Evolutionary conservation across 2,888 invertebrate genomes (phyloP), one percentile per base, ranked within the genome.

Genomic region (Lasioglossum calceatum): DNA sequence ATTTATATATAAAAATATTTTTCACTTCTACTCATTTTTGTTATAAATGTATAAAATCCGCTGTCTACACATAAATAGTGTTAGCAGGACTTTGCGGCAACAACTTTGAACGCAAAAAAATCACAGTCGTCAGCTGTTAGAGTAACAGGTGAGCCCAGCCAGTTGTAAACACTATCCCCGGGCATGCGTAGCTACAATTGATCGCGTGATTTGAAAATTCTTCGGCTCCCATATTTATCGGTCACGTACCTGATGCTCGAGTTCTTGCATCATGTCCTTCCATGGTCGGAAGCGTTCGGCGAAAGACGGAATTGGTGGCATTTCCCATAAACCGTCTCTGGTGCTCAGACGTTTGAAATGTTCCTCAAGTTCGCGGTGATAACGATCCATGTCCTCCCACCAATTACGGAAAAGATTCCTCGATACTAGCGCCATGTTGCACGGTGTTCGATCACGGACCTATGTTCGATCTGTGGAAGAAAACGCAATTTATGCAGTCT

Each of bases 301-400:
- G 76, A 91, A 91, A 0, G 89, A 85, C 0, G 94, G 93, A 7
- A 79, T 32, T 8, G 85, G 50, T 19, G 79, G 76, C 19, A 32
- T 23, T 32, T 73, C 71, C 58, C 88, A 84, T 4, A 98, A 96
- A 93, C 98, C 98, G 92, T 98, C 98, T 79, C 97, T 96, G 89
- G 96, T 96, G 70, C 97, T 96, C 1, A 97, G 97, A 91, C 97
- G 96, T 82, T 98, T 98, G 93, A 98, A 98, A 93, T 98, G 97
- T 95, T 98, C 97, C 95, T 98, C 98, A 88, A 98, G 93, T 70
- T 98, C 96, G 61, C 97, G 96, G 75, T 97, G 97, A 0, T 94
- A 94, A 87, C 98, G 94, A 47, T 96, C 97, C 94, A 97, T 96
- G 92, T 98, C 98, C 92, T 98, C 97, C 98, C 98, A 98, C 98